These are phyloP conservation scores for Pithys albifrons DNA, from an alignment of 2,113 vertebrate species.

Conservation along the genomic window DNA sequence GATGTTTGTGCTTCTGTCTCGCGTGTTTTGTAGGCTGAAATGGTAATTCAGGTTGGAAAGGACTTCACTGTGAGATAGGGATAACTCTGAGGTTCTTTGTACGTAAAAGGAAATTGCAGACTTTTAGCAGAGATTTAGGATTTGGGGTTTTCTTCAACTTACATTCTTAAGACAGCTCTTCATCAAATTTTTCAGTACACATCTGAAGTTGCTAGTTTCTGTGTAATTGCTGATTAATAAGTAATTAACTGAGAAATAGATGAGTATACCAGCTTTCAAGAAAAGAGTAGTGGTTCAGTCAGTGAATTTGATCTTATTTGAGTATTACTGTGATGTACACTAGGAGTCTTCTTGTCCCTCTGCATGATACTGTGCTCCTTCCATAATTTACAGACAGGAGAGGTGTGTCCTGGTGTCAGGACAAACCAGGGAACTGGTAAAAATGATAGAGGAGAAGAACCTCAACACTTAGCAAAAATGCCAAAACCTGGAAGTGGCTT, in stretches of 20 bases:
- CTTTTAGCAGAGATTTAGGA: not conserved
- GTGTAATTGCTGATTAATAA: not conserved
- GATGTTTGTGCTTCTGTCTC: accelerated
- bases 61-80: accelerated
- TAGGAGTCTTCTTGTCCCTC: not conserved
- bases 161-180: not conserved
- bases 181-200: not conserved
- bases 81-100: not conserved
- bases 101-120: not conserved
- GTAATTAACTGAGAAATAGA: not conserved
- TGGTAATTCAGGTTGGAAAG: not conserved
- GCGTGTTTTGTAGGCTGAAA: not conserved
- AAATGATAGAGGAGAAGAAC: not conserved
- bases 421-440: not conserved
- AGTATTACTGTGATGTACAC: not conserved
- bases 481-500: not conserved
- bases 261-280: not conserved
- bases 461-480: not conserved
- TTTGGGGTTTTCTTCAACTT: not conserved
- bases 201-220: not conserved
- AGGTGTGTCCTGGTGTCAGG: not conserved
- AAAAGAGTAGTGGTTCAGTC: not conserved
- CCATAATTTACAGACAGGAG: not conserved
- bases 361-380: not conserved
- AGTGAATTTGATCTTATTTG: not conserved